Percentiles rank a stretch among this genome's conserved stretches.
Conservation (phyloP, 2,113 vertebrate genomes). For the Amblyornis subalaris region DNA sequence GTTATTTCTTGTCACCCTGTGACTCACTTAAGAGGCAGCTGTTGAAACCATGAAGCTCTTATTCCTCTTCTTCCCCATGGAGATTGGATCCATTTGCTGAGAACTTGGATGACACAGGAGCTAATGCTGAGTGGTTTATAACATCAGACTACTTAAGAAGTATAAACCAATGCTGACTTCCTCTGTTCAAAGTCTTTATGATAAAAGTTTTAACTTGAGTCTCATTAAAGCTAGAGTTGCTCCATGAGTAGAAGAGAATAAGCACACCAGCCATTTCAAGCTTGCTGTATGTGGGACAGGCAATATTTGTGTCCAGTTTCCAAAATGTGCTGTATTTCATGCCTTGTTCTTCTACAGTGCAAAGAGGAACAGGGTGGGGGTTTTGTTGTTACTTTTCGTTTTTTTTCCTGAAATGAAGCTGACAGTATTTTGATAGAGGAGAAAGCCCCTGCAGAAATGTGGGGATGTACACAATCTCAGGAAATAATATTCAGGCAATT, state of each 20-base stretch:
- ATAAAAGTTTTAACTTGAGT: background rate
- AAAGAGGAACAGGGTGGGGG: background rate
- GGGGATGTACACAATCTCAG: background rate
- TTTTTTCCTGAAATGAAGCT: background rate
- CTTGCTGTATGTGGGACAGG: background rate
- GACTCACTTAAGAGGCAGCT: background rate
- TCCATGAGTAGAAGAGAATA: background rate
- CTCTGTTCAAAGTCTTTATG: background rate
- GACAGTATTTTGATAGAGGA: background rate
- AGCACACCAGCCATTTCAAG: background rate
- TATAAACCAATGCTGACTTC: background rate
- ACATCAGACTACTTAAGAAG: background rate
- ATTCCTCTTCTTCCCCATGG: background rate
- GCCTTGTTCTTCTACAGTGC: background rate
- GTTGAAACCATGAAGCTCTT: background rate
- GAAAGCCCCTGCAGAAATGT: background rate
- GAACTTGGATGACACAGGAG: background rate
- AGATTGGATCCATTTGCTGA: background rate
- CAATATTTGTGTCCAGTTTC: background rate
- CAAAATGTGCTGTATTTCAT: background rate
- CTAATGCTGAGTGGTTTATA: background rate
- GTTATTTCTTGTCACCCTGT: background rate
- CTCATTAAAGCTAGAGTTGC: background rate
- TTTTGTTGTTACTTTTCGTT: background rate
- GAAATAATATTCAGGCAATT: background rate